Base-by-base conservation (phyloP, 2,113 vertebrate genomes). In the Mormyrus iriodes region DNA sequence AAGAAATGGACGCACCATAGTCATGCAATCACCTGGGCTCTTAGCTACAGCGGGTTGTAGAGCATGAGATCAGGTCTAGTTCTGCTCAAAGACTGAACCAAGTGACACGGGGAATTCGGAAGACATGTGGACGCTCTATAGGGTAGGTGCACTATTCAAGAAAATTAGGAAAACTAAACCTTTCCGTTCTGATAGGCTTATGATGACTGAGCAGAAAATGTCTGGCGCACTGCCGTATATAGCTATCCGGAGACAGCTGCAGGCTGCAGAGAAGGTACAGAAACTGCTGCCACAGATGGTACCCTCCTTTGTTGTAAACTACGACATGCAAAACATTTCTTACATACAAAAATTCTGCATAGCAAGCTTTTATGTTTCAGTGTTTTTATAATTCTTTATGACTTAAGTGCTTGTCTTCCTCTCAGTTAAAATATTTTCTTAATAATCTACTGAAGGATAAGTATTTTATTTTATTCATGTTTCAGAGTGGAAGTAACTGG, bases 1-100 rank as follows among this genome's bases (percentile, higher is more conserved):
- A 95, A 96, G 92, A 95, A 91, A 96, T 95, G 85, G 91, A 93
- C 93, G 95, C 94, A 94, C 93, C 94, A 94, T 92, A 90, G 93
- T 91, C 85, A 58, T 91, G 89, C 52, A 13, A 91, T 89, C 87
- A 91, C 89, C 92, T 92, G 86, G 88, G 90, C 65, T 93, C 92
- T 94, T 95, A 88, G 92, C 95, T 95, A 89, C 89, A 89, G 95
- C 94, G 93, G 91, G 92, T 91, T 93, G 90, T 91, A 89, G 90
- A 92, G 93, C 90, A 93, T 93, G 94, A 92, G 92, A 93, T 92
- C 91, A 92, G 87, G 90, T 89, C 90, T 90, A 90, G 90, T 88
- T 91, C 5, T 35, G 73, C 5, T 15, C 35, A 79, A 35, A 42
- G 73, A 79, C 73, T 79, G 73, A 42, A 79, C 73, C 73, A 79